Base-by-base conservation (phyloP, 2,113 vertebrate genomes). In the Lethenteron reissneri region DNA sequence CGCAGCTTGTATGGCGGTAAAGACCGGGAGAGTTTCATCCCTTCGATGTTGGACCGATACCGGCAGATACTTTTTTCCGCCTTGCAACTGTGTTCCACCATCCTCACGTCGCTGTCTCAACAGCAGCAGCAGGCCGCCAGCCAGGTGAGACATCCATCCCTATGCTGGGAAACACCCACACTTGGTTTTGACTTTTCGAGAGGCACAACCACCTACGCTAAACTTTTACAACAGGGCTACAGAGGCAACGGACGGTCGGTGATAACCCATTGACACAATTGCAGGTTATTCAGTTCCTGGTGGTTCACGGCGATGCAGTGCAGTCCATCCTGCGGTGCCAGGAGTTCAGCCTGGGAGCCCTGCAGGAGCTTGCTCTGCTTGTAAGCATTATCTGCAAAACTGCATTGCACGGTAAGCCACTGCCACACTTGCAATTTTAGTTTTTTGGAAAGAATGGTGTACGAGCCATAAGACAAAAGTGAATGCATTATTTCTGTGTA, bases 321-420 rank as follows among this genome's bases (percentile, higher is more conserved):
- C 64, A 68, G n/a, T n/a, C 64, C n/a, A 21, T 68, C 64, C 64
- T 68, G n/a, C 64, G 64, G n/a, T 68, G 64, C 64, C 64, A 68
- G 64, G 64, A 68, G 64, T n/a, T 68, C 9, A 68, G 21, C 64
- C 64, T 68, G 9, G 64, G 64, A 68, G 64, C 64, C 21, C 64
- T 68, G 64, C 64, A 68, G 64, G 64, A 68, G 21, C n/a, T 68
- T 68, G 8, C 64, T 68, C 64, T 68, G 9, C 64, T 68, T 21
- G 21, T 21, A 21, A 11, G 64, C 64, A 68, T 68, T 3, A 11
- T 68, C n/a, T 17, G 64, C 64, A n/a, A 68, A 68, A 68, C 64
- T 68, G 64, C 64, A n/a, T 21, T 68, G 21, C 64, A n/a, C 9
- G 64, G 64, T 68, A 68, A 68, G 8, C 21, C 11, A 21, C 41